phyloP scores from a whole-genome alignment of 2,113 vertebrate genomes.

The Rafetus swinhoei region DNA sequence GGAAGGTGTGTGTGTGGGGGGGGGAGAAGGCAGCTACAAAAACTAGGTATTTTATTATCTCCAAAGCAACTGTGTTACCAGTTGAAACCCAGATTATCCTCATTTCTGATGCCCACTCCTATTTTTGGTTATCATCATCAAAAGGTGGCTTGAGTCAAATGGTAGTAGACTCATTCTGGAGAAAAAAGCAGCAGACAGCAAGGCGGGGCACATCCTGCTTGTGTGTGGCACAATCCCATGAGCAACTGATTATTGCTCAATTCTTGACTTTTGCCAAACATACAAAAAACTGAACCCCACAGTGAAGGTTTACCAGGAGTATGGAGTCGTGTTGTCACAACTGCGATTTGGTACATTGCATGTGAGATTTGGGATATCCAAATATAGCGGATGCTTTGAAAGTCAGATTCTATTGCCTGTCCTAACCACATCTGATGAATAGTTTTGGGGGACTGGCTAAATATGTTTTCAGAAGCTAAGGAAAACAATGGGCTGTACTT shows the following conservation, averaged over 20 bases:
- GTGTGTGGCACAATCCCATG: neutral
- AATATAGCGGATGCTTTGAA: neutral
- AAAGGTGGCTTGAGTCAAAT: slow-evolving; percentile 14
- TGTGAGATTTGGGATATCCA: neutral
- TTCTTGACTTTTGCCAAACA: neutral
- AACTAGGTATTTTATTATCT: neutral
- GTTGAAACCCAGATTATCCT: neutral
- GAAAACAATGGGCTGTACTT: neutral
- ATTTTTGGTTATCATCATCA: neutral
- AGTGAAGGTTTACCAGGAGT: neutral
- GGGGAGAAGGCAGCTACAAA: neutral
- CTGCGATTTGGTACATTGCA: neutral
- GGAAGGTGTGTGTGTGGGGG: neutral
- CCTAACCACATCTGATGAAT: neutral
- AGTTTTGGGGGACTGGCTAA: neutral
- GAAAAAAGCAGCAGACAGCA: neutral
- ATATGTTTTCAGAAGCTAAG: neutral
- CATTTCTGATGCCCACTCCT: neutral
- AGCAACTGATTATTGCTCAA: slow-evolving; percentile 52
- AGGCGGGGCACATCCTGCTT: slow-evolving; percentile 45
- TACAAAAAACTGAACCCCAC: slow-evolving; percentile 35
- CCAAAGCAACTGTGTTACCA: neutral
- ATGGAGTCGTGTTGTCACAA: neutral
- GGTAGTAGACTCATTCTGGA: neutral
- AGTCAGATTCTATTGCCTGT: neutral